These are phyloP conservation scores for Sitta europaea DNA, from an alignment of 2,113 vertebrate genomes.

Conservation along the genomic window DNA sequence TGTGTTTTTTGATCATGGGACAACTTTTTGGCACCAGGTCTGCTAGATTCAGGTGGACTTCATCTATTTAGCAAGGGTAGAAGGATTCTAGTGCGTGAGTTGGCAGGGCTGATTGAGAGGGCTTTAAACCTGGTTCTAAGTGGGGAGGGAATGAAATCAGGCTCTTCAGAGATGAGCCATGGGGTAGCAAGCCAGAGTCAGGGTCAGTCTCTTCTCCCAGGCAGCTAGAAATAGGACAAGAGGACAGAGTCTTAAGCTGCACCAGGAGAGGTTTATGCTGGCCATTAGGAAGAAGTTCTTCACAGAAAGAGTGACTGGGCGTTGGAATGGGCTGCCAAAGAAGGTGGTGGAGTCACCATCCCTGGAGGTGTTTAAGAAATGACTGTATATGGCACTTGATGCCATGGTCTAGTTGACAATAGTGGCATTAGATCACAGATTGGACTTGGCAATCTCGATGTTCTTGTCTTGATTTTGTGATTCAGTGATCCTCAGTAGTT, in stretches of 20 bases:
- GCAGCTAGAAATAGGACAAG: not conserved
- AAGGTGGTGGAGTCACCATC: not conserved
- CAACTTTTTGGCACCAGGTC: not conserved
- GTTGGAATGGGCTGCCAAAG: not conserved
- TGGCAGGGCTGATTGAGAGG: not conserved
- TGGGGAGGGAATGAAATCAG: not conserved
- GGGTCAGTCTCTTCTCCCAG: not conserved
- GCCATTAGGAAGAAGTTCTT: not conserved
- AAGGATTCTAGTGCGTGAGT: not conserved
- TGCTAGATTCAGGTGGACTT: not conserved
- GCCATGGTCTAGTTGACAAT: not conserved
- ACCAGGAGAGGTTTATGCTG: not conserved
- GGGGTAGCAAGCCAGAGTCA: not conserved
- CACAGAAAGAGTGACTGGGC: not conserved
- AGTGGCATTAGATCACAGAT: not conserved
- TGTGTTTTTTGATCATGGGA: not conserved
- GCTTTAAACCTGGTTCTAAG: not conserved
- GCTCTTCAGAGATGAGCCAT: not conserved
- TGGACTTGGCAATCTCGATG: not conserved
- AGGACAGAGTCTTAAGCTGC: not conserved
- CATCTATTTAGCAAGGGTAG: not conserved
- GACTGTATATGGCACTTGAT: not conserved
- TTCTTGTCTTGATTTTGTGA: not conserved
- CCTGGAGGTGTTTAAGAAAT: not conserved
- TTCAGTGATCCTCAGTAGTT: not conserved